phyloP scores from a whole-genome alignment of 2,888 invertebrate species.

The Ennomos fuscantarius region DNA sequence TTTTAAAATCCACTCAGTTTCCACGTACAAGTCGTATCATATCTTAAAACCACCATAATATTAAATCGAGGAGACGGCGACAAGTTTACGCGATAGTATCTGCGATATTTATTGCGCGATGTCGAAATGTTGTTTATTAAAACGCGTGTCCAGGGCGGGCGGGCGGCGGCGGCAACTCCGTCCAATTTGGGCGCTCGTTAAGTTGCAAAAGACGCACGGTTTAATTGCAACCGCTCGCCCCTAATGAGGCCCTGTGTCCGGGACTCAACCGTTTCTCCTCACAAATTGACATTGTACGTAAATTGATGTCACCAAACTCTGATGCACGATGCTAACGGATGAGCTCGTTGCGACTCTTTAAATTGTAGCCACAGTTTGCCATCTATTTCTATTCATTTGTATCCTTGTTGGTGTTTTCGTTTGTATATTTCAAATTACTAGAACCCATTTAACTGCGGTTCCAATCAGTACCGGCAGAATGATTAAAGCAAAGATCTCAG shows the following conservation, averaged over 20 bases:
- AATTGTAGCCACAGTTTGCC: conserved; percentile 4
- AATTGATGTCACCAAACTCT: conserved; percentile 72
- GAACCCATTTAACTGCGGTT: neutral
- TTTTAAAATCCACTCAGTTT: conserved; percentile 14
- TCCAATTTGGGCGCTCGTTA: conserved; percentile 83
- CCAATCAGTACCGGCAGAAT: neutral
- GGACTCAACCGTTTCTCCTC: conserved; percentile 65
- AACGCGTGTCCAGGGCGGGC: conserved; percentile 70
- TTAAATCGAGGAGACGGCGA: conserved; percentile 22
- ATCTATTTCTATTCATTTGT: neutral
- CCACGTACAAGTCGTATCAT: conserved; percentile 20
- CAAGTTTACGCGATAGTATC: conserved; percentile 29
- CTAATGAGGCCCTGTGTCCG: conserved; percentile 80
- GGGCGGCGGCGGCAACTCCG: conserved; percentile 54
- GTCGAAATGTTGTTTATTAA: conserved; percentile 54
- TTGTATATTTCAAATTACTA: neutral
- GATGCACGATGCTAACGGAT: conserved; percentile 53
- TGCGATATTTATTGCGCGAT: conserved; percentile 22
- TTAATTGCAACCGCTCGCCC: conserved; percentile 81
- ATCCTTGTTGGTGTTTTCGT: neutral
- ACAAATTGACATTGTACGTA: conserved; percentile 82
- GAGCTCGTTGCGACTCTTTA: conserved; percentile 40
- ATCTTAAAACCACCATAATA: conserved; percentile 23
- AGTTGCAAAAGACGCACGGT: conserved; percentile 80
- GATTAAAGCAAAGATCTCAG: conserved; percentile 17